These are phyloP conservation scores for Pteruthius melanotis DNA, from an alignment of 2,113 vertebrate species.

Conservation along the genomic window DNA sequence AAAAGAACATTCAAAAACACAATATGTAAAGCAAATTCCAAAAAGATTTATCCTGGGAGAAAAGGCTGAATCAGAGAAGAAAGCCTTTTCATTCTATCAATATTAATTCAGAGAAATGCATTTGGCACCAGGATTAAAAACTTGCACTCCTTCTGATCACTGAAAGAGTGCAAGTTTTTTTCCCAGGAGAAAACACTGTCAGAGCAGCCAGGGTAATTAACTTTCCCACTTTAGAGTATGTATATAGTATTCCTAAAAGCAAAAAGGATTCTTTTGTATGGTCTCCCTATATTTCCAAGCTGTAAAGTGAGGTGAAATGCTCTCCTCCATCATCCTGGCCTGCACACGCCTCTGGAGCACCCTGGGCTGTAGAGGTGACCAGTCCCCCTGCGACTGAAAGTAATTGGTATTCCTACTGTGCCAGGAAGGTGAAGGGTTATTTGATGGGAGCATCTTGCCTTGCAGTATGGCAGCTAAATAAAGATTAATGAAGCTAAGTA, in stretches of 20 bases:
- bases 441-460: not conserved
- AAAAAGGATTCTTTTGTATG: not conserved
- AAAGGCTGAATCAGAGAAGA: slow-evolving; percentile 24
- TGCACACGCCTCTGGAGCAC: rapidly evolving
- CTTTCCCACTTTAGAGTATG: not conserved
- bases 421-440: not conserved
- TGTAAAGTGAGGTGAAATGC: not conserved
- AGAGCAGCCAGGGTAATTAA: slow-evolving; percentile 11
- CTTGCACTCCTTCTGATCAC: not conserved
- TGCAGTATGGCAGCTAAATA: not conserved
- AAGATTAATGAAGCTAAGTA: slow-evolving; percentile 20
- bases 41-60: slow-evolving; percentile 47
- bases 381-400: not conserved
- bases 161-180: not conserved
- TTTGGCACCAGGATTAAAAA: slow-evolving; percentile 33
- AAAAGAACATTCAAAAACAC: slow-evolving; percentile 52
- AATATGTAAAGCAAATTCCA: slow-evolving; percentile 58
- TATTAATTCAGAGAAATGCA: slow-evolving; percentile 18
- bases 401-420: not conserved
- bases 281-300: not conserved
- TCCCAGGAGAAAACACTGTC: slow-evolving; percentile 10
- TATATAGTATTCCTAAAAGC: not conserved
- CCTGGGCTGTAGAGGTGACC: not conserved
- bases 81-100: slow-evolving; percentile 33
- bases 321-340: not conserved